phyloP scores from a whole-genome alignment of 2,113 vertebrate species.

The Pangasianodon gigas region DNA sequence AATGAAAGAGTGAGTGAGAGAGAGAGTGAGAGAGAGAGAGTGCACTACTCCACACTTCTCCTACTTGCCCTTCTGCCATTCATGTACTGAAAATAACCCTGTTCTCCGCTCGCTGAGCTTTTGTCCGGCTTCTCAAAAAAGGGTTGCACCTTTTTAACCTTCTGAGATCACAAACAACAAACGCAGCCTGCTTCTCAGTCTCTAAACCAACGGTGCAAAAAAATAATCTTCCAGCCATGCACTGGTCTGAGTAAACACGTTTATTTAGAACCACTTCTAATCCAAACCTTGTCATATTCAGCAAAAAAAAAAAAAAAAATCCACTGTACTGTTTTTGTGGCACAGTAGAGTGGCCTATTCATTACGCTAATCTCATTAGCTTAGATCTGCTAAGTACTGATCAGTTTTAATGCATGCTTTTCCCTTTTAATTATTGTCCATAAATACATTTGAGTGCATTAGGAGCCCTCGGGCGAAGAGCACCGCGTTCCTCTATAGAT shows the following conservation, averaged over 20 bases:
- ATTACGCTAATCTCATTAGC: slow-evolving; percentile 84
- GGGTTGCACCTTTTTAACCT: neutral
- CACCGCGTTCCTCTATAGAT: slow-evolving; percentile 70
- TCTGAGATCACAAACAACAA: neutral
- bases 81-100: slow-evolving; percentile 3
- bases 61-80: neutral
- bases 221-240: neutral
- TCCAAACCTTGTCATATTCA: slow-evolving; percentile 80
- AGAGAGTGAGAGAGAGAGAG: neutral
- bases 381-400: slow-evolving; percentile 84
- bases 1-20: too few relatives aligned
- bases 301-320: neutral
- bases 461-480: slow-evolving; percentile 65
- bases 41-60: neutral
- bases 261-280: slow-evolving; percentile 67
- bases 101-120: neutral
- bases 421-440: slow-evolving; percentile 83
- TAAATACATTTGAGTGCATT: slow-evolving; percentile 82
- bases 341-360: slow-evolving; percentile 76
- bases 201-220: neutral
- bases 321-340: slow-evolving; percentile 35
- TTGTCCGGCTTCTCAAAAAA: neutral
- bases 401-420: slow-evolving; percentile 80
- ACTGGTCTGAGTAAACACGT: neutral
- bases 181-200: neutral